Evolutionary conservation across 2,888 invertebrate species (phyloP), one percentile per base, ranked within the genome.

Genomic region (Parelbella ahira): DNA sequence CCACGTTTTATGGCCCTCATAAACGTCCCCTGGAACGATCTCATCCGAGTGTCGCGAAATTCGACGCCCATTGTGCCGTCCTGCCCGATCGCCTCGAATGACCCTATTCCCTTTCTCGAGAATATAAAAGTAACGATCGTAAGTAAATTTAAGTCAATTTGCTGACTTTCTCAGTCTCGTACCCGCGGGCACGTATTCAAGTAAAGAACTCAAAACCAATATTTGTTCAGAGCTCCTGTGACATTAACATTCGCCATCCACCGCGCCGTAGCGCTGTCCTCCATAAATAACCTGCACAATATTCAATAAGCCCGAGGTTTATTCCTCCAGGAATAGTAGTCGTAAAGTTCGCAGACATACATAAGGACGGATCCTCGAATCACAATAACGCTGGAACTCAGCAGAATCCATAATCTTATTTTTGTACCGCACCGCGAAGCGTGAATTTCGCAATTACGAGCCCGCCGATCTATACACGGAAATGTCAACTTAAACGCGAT

Each of bases 361-460:
- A 82, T 78, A 81, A 70, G 77, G 83, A 83, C 86, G 84, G 79
- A 87, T 87, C 86, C 84, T 84, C 86, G 86, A 87, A 87, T 87
- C 86, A 86, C 82, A 87, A 87, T 86, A 87, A 82, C 84, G 76
- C 71, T 69, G 71, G 74, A 82, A 72, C 86, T 87, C 86, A 84
- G 79, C 79, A 68, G 87, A 87, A 87, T 87, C 86, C 87, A 87
- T 86, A 87, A 87, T 84, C 87, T 87, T 87, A 87, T 87, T 87
- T 86, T 87, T 86, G 87, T 84, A 84, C 86, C 81, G 86, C 86
- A 80, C 86, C 74, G 63, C 78, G 79, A 72, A 87, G 87, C 87
- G 86, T 87, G 83, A 86, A 86, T 86, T 87, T 86, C 79, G 86
- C 86, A 87, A 87, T 87, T 86, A 86, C 75, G 75, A 72, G 71